Conservation (phyloP, 2,888 invertebrate genomes). For the Drosophila infuscata region DNA sequence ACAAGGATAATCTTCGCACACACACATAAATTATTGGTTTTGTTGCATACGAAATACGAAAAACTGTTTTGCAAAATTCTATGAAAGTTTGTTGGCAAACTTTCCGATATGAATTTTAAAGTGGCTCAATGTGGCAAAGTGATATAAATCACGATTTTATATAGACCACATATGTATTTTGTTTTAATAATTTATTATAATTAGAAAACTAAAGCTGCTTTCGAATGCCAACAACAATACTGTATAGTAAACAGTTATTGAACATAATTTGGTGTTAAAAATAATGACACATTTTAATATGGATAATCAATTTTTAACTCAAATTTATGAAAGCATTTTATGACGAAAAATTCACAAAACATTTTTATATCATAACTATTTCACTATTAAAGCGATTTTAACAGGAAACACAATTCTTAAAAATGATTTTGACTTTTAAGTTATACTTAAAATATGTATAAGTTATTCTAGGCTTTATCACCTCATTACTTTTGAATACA, state of each 20-base stretch:
- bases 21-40: constrained; percentile 22
- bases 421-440: neutral
- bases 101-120: neutral
- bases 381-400: neutral
- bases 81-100: neutral
- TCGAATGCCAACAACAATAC: neutral
- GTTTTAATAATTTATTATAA: neutral
- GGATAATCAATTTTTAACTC: neutral
- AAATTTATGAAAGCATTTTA: neutral
- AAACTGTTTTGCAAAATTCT: neutral
- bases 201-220: neutral
- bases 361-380: neutral
- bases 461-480: neutral
- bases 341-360: neutral
- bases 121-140: neutral
- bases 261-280: neutral
- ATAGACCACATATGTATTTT: neutral
- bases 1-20: constrained; percentile 22
- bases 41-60: neutral
- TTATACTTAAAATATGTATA: neutral
- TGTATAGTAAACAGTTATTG: neutral
- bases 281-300: neutral
- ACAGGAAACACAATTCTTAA: neutral
- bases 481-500: neutral
- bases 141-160: neutral